These are phyloP conservation scores for Sepioteuthis lessoniana DNA, from an alignment of 2,888 invertebrate species.

Conservation along the genomic window DNA sequence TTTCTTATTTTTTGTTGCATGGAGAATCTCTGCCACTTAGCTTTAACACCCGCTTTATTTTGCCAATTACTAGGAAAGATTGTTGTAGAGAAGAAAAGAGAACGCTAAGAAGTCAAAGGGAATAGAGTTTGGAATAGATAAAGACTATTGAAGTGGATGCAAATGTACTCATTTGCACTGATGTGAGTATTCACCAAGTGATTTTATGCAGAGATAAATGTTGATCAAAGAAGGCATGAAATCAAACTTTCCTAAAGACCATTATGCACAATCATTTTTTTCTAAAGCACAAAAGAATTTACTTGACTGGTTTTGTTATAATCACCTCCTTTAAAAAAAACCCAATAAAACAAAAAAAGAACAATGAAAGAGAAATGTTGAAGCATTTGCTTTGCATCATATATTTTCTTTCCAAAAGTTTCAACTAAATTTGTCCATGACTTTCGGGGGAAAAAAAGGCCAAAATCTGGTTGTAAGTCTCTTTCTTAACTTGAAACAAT, in stretches of 20 bases:
- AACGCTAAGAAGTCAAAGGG: too few relatives aligned
- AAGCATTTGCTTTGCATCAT: neutral
- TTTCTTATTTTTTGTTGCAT: too few relatives aligned
- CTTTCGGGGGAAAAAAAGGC: neutral
- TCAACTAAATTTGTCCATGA: neutral
- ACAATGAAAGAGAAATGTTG: neutral
- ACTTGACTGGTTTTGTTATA: neutral
- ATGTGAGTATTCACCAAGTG: too few relatives aligned
- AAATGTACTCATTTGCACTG: too few relatives aligned
- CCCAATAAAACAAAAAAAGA: neutral
- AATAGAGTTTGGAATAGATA: too few relatives aligned
- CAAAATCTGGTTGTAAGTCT: neutral
- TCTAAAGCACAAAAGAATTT: neutral
- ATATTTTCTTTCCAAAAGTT: neutral
- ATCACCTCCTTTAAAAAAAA: too few relatives aligned
- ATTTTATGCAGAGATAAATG: too few relatives aligned
- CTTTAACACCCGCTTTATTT: too few relatives aligned
- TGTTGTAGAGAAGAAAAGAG: too few relatives aligned
- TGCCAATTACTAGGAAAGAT: too few relatives aligned
- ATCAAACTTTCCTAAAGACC: neutral
- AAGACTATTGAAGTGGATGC: too few relatives aligned
- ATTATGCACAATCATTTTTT: neutral
- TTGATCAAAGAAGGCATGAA: neutral
- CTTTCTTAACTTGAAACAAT: neutral
- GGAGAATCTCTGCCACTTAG: too few relatives aligned